A percentile compares a stretch with the other conserved stretches of the same genome.
Conservation (phyloP, 2,888 invertebrate species). For the Rhagonycha fulva region DNA sequence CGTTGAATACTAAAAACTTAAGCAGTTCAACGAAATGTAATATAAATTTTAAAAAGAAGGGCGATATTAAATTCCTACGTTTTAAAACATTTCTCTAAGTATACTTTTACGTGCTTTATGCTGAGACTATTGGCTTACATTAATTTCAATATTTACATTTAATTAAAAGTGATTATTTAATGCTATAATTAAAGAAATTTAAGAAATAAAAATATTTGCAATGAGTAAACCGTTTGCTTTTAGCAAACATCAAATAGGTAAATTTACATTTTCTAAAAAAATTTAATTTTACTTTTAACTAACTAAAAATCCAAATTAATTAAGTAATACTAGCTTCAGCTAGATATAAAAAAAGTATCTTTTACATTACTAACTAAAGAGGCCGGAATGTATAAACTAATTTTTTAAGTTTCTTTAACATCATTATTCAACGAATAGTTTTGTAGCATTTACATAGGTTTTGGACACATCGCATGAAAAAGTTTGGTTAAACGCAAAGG, state of each 20-base stretch:
- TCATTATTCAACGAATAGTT: neutral
- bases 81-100: neutral
- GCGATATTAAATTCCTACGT: neutral
- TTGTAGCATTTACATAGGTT: too few relatives aligned
- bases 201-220: neutral
- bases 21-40: neutral
- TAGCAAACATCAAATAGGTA: neutral
- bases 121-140: neutral
- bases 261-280: neutral
- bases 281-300: neutral
- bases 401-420: neutral
- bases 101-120: neutral
- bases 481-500: too few relatives aligned
- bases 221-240: neutral
- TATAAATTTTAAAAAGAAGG: neutral
- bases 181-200: neutral
- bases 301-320: neutral
- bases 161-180: neutral
- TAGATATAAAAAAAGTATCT: neutral
- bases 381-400: neutral
- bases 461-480: too few relatives aligned
- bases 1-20: too few relatives aligned
- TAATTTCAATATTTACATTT: neutral
- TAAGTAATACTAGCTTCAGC: neutral
- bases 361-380: neutral